Percentiles rank a stretch among this genome's conserved stretches.
Evolutionary conservation across 2,888 invertebrate species (phyloP).

Genomic region (Sinelater perroti): DNA sequence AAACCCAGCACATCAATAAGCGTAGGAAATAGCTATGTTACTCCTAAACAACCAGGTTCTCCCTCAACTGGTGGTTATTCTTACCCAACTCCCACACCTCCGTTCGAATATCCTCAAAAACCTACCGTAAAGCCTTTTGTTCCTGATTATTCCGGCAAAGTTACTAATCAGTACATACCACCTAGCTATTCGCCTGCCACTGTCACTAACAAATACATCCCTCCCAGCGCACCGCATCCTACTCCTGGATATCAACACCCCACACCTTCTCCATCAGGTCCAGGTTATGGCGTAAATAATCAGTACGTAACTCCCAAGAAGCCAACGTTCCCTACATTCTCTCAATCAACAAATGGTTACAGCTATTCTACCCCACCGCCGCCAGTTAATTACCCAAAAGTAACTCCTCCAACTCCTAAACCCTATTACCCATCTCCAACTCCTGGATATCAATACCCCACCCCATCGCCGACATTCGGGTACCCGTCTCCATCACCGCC

Average conservation of each 20-base stretch:
- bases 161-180: constrained; percentile 12
- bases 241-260: constrained; percentile 24
- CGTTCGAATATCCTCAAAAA: constrained; percentile 14
- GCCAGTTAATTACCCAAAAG: background rate
- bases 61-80: constrained; percentile 13
- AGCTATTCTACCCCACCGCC: constrained; percentile 21
- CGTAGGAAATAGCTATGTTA: no score
- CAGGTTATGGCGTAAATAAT: constrained; percentile 5
- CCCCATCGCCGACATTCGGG: background rate
- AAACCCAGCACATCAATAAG: no score
- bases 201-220: constrained; percentile 16
- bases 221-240: constrained; percentile 18
- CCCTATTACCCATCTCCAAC: constrained; percentile 21
- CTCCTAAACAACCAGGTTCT: constrained; percentile 15
- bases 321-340: background rate
- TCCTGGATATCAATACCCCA: constrained; percentile 2
- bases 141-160: background rate
- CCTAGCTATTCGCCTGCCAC: constrained; percentile 1
- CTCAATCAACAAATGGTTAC: no score
- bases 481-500: background rate
- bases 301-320: constrained; percentile 16
- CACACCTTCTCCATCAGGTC: constrained; percentile 12
- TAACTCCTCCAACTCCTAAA: constrained; percentile 37
- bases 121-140: background rate
- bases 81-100: constrained; percentile 34